A percentile compares a stretch with the other conserved stretches of the same genome.
phyloP scores from a whole-genome alignment of 1,140 invertebrate species.

The Orius laevigatus region DNA sequence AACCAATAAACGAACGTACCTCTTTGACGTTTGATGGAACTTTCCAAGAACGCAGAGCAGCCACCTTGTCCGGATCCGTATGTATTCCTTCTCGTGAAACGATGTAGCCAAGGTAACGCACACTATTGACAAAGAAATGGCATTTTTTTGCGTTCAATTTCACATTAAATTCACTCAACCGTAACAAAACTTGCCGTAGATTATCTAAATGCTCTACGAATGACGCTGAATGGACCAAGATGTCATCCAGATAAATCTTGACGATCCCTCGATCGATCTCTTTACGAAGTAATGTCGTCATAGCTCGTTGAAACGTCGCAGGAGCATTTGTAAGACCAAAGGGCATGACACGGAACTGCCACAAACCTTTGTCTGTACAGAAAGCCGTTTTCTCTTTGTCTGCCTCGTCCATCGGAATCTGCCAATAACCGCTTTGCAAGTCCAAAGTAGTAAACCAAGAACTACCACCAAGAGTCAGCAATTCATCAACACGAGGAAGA shows the following conservation, averaged over 20 bases:
- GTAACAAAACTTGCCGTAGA: not conserved
- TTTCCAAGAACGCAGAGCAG: too few species aligned
- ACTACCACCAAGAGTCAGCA: too few species aligned
- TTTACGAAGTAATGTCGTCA: not conserved
- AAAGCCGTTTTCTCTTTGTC: too few species aligned
- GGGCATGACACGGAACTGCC: too few species aligned
- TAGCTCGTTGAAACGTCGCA: not conserved
- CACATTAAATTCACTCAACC: not conserved
- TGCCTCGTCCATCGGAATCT: too few species aligned
- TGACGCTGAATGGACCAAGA: not conserved
- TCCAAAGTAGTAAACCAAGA: too few species aligned
- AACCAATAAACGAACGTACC: not conserved
- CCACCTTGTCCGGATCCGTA: too few species aligned
- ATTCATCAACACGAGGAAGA: too few species aligned
- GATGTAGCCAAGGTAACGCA: not conserved
- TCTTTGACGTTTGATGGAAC: not conserved
- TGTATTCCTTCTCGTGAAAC: not conserved
- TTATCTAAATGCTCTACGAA: not conserved
- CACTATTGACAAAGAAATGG: not conserved
- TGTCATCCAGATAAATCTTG: not conserved
- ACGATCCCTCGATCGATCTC: not conserved
- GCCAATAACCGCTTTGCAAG: too few species aligned
- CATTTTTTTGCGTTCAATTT: not conserved
- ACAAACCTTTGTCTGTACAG: too few species aligned
- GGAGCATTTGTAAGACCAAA: too few species aligned